phyloP scores from a whole-genome alignment of 2,113 vertebrate species.

The Argyrosomus japonicus region DNA sequence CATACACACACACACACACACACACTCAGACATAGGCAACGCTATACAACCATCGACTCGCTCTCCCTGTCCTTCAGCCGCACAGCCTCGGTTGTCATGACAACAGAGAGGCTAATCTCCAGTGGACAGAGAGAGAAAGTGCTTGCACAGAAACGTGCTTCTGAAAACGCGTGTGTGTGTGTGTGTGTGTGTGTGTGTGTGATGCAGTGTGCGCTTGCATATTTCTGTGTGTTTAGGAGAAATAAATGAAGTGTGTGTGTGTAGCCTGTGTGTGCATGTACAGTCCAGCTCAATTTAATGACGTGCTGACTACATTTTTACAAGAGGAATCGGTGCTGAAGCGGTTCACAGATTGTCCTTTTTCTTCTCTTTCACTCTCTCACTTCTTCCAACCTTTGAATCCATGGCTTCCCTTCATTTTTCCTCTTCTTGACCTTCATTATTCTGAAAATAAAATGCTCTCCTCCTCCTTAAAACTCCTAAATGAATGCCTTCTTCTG shows the following conservation, averaged over 20 bases:
- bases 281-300: not conserved
- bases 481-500: not conserved
- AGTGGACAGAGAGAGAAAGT: conserved; percentile 55
- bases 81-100: conserved; percentile 73
- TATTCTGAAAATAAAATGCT: not conserved
- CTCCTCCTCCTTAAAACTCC: not conserved
- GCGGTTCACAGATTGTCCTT: not conserved
- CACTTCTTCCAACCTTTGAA: not conserved
- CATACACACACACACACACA: not conserved
- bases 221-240: not conserved
- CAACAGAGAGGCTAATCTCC: conserved; percentile 76
- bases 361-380: not conserved
- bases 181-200: conserved; percentile 4
- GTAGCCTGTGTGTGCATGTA: not conserved
- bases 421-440: conserved; percentile 17
- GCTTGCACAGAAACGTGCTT: conserved; percentile 51
- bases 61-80: conserved; percentile 52
- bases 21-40: not conserved
- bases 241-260: not conserved
- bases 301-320: not conserved
- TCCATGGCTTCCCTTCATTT: conserved; percentile 1
- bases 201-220: conserved; percentile 40
- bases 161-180: conserved; percentile 20
- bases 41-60: conserved; percentile 31
- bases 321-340: not conserved